Base-by-base conservation (phyloP, 1,140 invertebrate species). In the Ostrea edulis region DNA sequence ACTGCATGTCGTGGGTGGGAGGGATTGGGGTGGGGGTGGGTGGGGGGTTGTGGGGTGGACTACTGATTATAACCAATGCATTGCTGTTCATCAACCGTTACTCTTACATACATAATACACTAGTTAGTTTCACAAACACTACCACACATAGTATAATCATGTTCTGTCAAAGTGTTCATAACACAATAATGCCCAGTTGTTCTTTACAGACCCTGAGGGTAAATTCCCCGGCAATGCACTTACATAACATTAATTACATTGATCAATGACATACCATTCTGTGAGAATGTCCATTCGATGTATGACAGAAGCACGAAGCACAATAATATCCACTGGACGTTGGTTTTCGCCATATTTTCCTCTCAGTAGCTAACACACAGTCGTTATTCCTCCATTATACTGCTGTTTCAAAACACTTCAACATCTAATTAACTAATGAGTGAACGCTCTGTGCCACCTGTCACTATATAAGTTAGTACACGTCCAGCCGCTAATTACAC, bases 181-280 rank as follows among this genome's bases (percentile, higher is more conserved):
- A 62, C 17, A 62, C 17, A 55, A 44, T 44, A 20, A 17, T 77
- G 68, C 25, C 14, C 29, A 11, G 8, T 35, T 77, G 68, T 77
- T 35, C 11, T 14, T 14, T 5, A 11, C 68, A 29, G 68, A 4
- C 68, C 68, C 25, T 12, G 2, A 20, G 68, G 22, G 68, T 8
- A 25, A 77, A 77, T 77, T 77, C 68, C 68, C 25, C 35, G 68
- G 35, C 68, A 29, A 77, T 0, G 68, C 7, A 25, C 25, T 29
- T 77, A 35, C 12, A 17, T 5, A 77, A 77, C 68, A 77, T 35
- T 35, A 77, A 77, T 17, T 62, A 77, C 68, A 77, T 35, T 35
- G 35, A 77, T 17, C 20, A 62, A 62, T 62, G n/a, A 77, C 68
- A 12, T 77, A 77, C 68, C 68, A 77, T 77, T 77, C 29, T 77